Percentiles rank a stretch among this genome's conserved stretches.
Conservation (phyloP, 2,113 vertebrate species). For the Rynchops niger region DNA sequence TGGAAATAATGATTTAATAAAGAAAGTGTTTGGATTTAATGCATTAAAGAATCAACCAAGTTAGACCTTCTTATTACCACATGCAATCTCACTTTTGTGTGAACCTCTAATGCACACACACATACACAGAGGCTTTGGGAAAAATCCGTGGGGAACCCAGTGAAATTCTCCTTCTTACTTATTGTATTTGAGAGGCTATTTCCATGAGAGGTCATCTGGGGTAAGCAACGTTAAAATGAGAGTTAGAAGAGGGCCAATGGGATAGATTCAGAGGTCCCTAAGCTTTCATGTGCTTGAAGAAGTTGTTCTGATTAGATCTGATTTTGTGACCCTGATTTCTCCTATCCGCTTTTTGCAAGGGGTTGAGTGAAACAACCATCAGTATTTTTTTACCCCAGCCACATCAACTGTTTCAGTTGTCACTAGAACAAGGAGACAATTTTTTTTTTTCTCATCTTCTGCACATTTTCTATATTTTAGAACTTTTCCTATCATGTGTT, state of each 20-base stretch:
- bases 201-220: conserved; percentile 10
- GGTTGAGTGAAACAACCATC: background rate
- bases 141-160: background rate
- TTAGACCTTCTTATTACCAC: background rate
- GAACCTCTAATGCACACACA: background rate
- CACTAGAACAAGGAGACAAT: background rate
- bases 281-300: background rate
- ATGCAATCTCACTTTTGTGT: background rate
- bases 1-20: background rate
- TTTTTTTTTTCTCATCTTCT: background rate
- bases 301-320: background rate
- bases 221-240: background rate
- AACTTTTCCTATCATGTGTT: background rate
- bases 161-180: background rate
- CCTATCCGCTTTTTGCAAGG: background rate
- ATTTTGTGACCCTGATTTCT: background rate
- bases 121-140: background rate
- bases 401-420: background rate
- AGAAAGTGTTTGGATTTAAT: background rate
- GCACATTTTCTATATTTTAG: background rate
- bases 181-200: background rate
- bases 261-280: background rate
- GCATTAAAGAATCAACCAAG: background rate
- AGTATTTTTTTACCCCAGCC: background rate
- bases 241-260: background rate